Evolutionary conservation across 2,113 vertebrate genomes (phyloP).

Genomic region (Rhinichthys klamathensis): DNA sequence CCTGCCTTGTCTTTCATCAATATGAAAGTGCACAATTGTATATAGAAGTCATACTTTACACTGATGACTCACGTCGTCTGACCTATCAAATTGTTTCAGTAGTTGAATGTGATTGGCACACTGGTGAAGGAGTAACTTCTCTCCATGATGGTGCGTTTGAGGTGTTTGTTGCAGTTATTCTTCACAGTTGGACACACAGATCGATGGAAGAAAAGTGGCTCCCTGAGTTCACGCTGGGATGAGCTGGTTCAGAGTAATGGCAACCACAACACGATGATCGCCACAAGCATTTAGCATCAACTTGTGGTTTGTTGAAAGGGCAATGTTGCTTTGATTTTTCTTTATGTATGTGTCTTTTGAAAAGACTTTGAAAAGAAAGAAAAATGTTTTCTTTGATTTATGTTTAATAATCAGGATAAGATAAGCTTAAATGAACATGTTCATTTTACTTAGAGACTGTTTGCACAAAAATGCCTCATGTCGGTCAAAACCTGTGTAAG

Average conservation of each 20-base stretch:
- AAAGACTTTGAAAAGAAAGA: neutral
- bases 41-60: neutral
- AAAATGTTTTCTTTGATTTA: too few relatives aligned
- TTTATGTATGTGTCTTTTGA: neutral
- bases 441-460: too few relatives aligned
- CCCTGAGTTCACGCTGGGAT: conserved; percentile 21
- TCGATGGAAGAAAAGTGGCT: conserved; percentile 45
- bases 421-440: too few relatives aligned
- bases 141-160: conserved; percentile 2
- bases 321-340: neutral
- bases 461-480: too few relatives aligned
- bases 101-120: conserved; percentile 17
- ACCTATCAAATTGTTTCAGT: conserved; percentile 25
- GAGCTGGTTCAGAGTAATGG: neutral
- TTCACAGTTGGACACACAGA: conserved; percentile 31
- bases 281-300: conserved; percentile 1
- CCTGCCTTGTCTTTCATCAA: neutral
- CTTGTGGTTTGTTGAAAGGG: neutral
- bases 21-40: neutral
- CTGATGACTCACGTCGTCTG: neutral
- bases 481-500: too few relatives aligned
- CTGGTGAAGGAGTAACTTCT: neutral
- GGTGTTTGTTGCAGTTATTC: conserved; percentile 33
- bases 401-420: too few relatives aligned
- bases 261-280: neutral